These are phyloP conservation scores for Pseudoips prasinana DNA, from an alignment of 2,888 invertebrate species.

Conservation along the genomic window DNA sequence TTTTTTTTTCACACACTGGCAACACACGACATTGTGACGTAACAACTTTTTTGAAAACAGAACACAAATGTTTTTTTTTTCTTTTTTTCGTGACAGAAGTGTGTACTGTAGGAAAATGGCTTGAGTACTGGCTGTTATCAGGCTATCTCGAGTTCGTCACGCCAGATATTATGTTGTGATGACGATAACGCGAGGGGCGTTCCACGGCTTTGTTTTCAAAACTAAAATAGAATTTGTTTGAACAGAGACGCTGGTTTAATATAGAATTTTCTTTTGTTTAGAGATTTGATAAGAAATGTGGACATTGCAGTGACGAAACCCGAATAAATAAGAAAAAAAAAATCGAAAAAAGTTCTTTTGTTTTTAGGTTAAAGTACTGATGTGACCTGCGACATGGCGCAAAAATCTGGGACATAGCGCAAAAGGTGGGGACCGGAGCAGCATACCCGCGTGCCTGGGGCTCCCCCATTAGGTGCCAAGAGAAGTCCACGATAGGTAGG, in stretches of 20 bases:
- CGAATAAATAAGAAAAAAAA: no score
- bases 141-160: conserved; percentile 75
- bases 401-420: no score
- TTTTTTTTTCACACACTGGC: conserved; percentile 29
- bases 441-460: no score
- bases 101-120: conserved; percentile 56
- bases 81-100: conserved; percentile 39
- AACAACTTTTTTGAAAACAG: background rate
- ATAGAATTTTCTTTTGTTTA: no score
- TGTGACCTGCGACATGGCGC: no score
- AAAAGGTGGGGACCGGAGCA: no score
- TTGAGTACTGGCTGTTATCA: conserved; percentile 71
- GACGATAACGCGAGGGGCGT: conserved; percentile 59
- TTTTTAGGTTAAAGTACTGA: no score
- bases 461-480: no score
- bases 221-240: conserved; percentile 24
- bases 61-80: conserved; percentile 18
- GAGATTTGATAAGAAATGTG: no score
- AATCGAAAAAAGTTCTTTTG: no score
- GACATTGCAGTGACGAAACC: no score
- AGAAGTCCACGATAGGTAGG: no score
- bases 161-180: conserved; percentile 73
- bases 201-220: conserved; percentile 34
- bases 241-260: conserved; percentile 5
- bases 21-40: conserved; percentile 22